Conservation (phyloP, 2,797 vertebrate genomes). For the Sebastiscus albofasciatus region DNA sequence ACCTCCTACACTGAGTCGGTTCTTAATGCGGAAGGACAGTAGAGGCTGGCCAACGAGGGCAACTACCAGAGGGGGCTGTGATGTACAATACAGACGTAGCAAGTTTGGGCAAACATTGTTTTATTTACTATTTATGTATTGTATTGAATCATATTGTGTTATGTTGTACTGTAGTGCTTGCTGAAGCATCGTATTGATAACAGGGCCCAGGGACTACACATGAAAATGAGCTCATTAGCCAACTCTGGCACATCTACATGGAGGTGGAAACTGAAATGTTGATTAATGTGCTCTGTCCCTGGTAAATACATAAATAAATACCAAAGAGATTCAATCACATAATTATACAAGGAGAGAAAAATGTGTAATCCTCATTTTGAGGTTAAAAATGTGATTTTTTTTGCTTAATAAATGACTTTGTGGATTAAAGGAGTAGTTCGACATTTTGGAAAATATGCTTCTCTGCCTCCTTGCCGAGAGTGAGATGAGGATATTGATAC, state of each 20-base stretch:
- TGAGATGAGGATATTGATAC: background rate
- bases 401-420: background rate
- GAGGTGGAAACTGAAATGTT: background rate
- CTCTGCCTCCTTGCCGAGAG: background rate
- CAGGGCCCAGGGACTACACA: background rate
- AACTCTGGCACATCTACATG: background rate
- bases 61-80: background rate
- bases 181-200: background rate
- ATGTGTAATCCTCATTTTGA: background rate
- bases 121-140: background rate
- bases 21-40: background rate
- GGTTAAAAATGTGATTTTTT: background rate
- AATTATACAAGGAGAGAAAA: background rate
- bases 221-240: background rate
- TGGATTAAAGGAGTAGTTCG: background rate
- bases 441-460: background rate
- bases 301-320: background rate
- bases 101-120: background rate
- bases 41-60: background rate
- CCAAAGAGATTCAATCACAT: background rate
- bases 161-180: background rate
- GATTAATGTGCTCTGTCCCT: background rate
- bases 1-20: background rate
- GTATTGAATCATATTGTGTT: background rate
- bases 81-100: no score